Evolutionary conservation across 2,797 vertebrate genomes (phyloP).

Genomic region (Chloroceryle amazona): DNA sequence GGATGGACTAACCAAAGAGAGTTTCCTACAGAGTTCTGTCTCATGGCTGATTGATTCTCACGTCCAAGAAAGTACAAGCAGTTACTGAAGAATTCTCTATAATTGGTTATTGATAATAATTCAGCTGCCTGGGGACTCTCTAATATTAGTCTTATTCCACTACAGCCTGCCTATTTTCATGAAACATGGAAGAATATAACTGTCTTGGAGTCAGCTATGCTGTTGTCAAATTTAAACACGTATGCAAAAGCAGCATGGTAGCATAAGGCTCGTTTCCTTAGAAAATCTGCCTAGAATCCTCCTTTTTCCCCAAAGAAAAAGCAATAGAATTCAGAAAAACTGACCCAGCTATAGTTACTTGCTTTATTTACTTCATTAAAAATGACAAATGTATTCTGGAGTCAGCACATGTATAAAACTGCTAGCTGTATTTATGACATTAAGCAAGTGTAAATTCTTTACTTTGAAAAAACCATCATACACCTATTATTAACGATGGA

Average conservation of each 20-base stretch:
- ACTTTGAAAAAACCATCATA: neutral
- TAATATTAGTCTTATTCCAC: neutral
- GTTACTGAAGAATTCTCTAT: neutral
- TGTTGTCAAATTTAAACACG: neutral
- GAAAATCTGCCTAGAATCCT: neutral
- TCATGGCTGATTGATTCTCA: neutral
- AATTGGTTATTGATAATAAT: constrained; percentile 14
- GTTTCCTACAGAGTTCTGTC: neutral
- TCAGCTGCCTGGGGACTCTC: neutral
- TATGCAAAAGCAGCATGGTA: neutral
- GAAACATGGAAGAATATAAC: neutral
- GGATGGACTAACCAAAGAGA: neutral
- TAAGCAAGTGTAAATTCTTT: constrained; percentile 12
- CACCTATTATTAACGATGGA: neutral
- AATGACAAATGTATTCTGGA: constrained; percentile 7
- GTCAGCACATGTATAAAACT: neutral
- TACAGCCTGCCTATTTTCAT: neutral
- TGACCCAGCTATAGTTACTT: neutral
- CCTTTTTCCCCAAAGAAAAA: neutral
- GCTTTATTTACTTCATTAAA: constrained; percentile 56
- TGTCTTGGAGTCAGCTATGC: neutral
- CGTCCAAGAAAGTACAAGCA: neutral
- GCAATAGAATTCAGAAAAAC: neutral
- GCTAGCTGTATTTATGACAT: constrained; percentile 22
- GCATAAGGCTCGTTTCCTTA: neutral